Evolutionary conservation across 2,113 vertebrate species (phyloP).

Genomic region (Vimba vimba): DNA sequence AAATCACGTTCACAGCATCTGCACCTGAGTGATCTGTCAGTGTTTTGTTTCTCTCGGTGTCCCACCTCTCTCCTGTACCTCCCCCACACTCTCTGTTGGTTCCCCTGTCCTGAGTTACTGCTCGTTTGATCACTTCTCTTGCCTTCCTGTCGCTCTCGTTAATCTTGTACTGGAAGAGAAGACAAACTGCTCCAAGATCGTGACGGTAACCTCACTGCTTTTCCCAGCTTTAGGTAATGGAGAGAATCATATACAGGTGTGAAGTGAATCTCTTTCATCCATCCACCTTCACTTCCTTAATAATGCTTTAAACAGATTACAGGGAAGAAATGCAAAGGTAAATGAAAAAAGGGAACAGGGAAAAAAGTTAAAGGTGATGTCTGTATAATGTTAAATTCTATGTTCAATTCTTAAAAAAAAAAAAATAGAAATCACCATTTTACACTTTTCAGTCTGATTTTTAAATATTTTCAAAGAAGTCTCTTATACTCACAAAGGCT

Average conservation of each 20-base stretch:
- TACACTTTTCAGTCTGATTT: no score
- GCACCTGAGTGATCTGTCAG: not conserved
- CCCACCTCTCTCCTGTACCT: constrained; percentile 9
- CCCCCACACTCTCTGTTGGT: not conserved
- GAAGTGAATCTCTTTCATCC: constrained; percentile 24
- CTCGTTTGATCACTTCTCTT: constrained; percentile 13
- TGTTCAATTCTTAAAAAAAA: no score
- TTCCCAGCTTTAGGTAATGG: constrained; percentile 3
- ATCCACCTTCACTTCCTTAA: not conserved
- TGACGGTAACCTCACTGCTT: not conserved
- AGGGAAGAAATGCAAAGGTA: not conserved
- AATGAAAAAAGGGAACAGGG: no score
- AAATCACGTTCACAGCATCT: not conserved
- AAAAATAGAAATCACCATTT: no score
- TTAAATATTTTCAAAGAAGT: no score
- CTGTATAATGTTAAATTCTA: no score
- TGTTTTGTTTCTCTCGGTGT: not conserved
- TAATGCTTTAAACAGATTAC: constrained; percentile 22
- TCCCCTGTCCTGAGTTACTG: constrained; percentile 26
- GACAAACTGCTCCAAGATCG: not conserved
- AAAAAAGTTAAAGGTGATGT: no score
- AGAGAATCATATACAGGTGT: constrained; percentile 56
- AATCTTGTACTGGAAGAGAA: constrained; percentile 21
- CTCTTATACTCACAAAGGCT: no score
- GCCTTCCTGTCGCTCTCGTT: constrained; percentile 5